Conservation (phyloP, 2,888 invertebrate species). For the Dascillus cervinus region DNA sequence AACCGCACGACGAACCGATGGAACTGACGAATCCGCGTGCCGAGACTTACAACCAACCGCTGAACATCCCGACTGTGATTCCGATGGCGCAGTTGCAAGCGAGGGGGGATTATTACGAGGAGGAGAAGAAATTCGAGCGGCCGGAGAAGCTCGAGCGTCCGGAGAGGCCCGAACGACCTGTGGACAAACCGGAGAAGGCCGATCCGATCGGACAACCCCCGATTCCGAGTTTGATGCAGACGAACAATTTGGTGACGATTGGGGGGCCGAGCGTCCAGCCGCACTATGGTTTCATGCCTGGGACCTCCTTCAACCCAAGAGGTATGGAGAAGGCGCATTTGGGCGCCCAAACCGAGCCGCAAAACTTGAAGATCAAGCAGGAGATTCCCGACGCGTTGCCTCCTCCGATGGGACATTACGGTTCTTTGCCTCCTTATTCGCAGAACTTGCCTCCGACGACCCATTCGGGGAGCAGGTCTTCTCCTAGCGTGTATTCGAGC, state of each 20-base stretch:
- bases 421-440: conserved; percentile 6
- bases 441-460: not conserved
- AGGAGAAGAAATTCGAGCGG: conserved; percentile 11
- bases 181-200: conserved; percentile 30
- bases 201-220: conserved; percentile 48
- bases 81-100: conserved; percentile 27
- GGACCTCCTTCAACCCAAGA: conserved; percentile 25
- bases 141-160: conserved; percentile 31
- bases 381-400: conserved; percentile 48
- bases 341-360: conserved; percentile 52
- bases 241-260: conserved; percentile 53
- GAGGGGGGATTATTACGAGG: conserved; percentile 15
- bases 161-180: conserved; percentile 28
- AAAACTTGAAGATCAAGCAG: conserved; percentile 66
- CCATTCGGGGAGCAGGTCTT: not conserved
- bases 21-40: conserved; percentile 35
- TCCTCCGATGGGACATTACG: conserved; percentile 6
- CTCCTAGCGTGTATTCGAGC: conserved; percentile 9
- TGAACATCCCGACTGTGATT: conserved; percentile 38
- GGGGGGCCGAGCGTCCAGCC: conserved; percentile 49
- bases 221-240: conserved; percentile 49
- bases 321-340: conserved; percentile 23
- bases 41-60: conserved; percentile 26
- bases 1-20: conserved; percentile 41
- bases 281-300: conserved; percentile 57